Base-by-base conservation (phyloP, 2,797 vertebrate species). In the Rhynchotus rufescens region DNA sequence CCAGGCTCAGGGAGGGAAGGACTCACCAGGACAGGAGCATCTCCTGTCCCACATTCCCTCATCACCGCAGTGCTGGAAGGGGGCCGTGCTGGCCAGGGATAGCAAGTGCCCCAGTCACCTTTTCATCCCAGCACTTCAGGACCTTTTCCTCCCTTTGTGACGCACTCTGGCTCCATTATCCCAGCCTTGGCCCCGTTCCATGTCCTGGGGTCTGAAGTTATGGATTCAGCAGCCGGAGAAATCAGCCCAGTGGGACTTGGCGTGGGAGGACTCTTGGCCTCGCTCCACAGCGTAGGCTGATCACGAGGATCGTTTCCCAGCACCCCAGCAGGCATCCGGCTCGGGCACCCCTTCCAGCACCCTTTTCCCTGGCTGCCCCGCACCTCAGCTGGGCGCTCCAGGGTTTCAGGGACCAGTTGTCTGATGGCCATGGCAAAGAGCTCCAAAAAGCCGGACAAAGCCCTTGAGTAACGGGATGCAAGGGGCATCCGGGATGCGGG, bases 111-210 rank as follows among this genome's bases (percentile, higher is more conserved):
- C 89, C 16, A 6, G 91, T 93, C 92, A 91, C 94, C 91, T 95
- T 91, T 94, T 93, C 80, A 84, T 93, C 59, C 88, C 76, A 1
- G 83, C 71, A 60, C 84, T 94, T 88, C 84, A 69, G 84, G 90
- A 95, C 94, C 94, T 95, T 92, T 96, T 96, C 96, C 94, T 96
- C 86, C 91, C 73, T 95, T 96, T 92, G 94, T 96, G 96, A 96
- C 91, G 94, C 94, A 96, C 68, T 95, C 94, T 96, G 96, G 95
- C 92, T 95, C 34, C 76, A 80, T 86, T 92, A 78, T 67, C 45
- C 68, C 0, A 0, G 81, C 28, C 86, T 66, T 96, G 96, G 95
- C 86, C 52, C 47, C 6, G 0, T 0, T 93, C 96, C 96, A 96
- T 90, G 84, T 92, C 96, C 96, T 0, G 34, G 90, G 91, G 91